A percentile compares a stretch with the other conserved stretches of the same genome.
These are phyloP conservation scores for Brachionus manjavacas DNA, from an alignment of 1,140 invertebrate genomes.

Conservation along the genomic window DNA sequence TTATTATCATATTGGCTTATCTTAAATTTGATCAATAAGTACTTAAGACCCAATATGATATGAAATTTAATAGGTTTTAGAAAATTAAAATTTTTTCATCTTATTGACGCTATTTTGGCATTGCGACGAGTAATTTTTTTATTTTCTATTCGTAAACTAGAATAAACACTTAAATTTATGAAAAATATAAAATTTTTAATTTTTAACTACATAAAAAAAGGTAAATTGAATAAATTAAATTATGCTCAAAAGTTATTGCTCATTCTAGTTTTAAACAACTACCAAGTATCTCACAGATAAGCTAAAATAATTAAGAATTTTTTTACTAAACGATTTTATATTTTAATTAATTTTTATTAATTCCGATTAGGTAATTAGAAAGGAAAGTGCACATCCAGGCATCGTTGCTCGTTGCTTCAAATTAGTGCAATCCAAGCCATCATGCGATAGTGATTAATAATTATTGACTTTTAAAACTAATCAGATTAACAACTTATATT, in stretches of 20 bases:
- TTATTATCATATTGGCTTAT: neutral
- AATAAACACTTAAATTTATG: neutral
- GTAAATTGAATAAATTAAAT: neutral
- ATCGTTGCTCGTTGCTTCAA: neutral
- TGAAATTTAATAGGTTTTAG: neutral
- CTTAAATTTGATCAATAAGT: neutral
- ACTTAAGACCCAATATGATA: neutral
- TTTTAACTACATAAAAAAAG: neutral
- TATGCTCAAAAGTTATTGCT: neutral
- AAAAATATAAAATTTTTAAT: neutral
- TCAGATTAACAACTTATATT: neutral
- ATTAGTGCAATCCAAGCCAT: neutral
- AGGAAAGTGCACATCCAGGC: neutral
- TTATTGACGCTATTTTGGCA: neutral
- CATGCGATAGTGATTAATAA: neutral
- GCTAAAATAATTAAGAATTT: neutral
- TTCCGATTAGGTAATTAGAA: neutral
- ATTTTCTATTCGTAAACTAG: neutral
- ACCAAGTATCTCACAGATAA: neutral
- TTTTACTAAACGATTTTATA: neutral
- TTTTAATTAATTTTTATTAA: slow-evolving; percentile 3
- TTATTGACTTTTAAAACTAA: neutral
- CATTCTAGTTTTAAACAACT: neutral
- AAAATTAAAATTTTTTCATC: neutral
- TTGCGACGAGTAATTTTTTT: neutral